Conservation (phyloP, 2,888 invertebrate species). For the Apamea anceps region DNA sequence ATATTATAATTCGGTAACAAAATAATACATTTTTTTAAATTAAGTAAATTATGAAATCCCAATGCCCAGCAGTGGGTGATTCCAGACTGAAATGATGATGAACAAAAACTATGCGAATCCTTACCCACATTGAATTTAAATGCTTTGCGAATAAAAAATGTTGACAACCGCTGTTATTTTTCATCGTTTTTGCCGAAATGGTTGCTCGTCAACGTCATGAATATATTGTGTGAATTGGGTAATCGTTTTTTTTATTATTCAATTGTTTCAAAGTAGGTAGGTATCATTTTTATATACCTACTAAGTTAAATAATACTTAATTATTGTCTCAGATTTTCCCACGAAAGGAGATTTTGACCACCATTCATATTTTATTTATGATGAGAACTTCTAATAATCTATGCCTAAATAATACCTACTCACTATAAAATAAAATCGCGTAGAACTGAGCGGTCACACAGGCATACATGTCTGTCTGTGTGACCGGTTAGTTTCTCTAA, state of each 20-base stretch:
- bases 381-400: neutral
- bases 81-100: neutral
- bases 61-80: neutral
- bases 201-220: neutral
- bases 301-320: neutral
- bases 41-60: too few species aligned
- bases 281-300: neutral
- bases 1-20: too few species aligned
- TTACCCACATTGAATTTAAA: neutral
- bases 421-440: neutral
- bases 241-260: neutral
- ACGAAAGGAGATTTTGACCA: neutral
- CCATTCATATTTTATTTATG: neutral
- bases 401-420: neutral
- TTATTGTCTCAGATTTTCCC: conserved; percentile 1
- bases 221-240: neutral
- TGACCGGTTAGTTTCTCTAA: neutral
- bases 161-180: conserved; percentile 14
- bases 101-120: neutral
- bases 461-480: too few species aligned
- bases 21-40: too few species aligned
- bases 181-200: neutral
- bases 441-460: neutral
- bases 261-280: conserved; percentile 19
- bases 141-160: neutral